These are phyloP conservation scores for Zelostemma sp. DNA, from an alignment of 1,140 invertebrate species.

Conservation along the genomic window DNA sequence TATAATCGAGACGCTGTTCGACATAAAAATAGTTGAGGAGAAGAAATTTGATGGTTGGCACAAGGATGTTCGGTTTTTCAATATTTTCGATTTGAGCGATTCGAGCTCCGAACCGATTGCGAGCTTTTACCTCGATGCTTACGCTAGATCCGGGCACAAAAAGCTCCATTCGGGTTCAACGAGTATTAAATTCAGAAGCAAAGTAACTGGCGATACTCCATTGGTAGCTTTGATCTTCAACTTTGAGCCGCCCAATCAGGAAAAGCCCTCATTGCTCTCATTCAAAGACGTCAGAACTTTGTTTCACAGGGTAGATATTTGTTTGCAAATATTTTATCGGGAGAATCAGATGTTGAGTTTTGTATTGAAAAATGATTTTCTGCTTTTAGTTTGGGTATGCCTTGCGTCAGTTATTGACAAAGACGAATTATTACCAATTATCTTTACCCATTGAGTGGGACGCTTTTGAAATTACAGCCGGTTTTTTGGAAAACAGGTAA, in stretches of 20 bases:
- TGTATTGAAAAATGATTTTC: not conserved
- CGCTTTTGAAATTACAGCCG: constrained; percentile 81
- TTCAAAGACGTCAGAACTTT: constrained; percentile 82
- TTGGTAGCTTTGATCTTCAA: constrained; percentile 87
- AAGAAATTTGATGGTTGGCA: constrained; percentile 80
- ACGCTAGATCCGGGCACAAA: constrained; percentile 74
- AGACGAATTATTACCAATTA: constrained; percentile 84
- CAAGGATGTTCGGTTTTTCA: constrained; percentile 86
- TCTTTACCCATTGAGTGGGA: constrained; percentile 93
- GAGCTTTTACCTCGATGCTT: constrained; percentile 89
- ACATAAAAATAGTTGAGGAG: constrained; percentile 83
- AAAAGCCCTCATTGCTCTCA: constrained; percentile 78
- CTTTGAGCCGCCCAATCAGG: constrained; percentile 75
- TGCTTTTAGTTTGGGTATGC: constrained; percentile 81
- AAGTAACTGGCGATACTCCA: constrained; percentile 74
- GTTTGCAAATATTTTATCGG: not conserved
- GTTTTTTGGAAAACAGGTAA: constrained; percentile 86
- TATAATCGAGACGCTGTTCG: constrained; percentile 82
- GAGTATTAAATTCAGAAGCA: constrained; percentile 77
- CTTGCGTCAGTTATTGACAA: constrained; percentile 85
- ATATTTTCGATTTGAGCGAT: constrained; percentile 81
- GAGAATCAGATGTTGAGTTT: too few species aligned
- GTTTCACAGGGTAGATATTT: constrained; percentile 77
- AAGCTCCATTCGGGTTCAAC: constrained; percentile 76
- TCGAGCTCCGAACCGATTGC: constrained; percentile 76